phyloP scores from a whole-genome alignment of 1,140 invertebrate genomes.

The Lepidurus packardi region DNA sequence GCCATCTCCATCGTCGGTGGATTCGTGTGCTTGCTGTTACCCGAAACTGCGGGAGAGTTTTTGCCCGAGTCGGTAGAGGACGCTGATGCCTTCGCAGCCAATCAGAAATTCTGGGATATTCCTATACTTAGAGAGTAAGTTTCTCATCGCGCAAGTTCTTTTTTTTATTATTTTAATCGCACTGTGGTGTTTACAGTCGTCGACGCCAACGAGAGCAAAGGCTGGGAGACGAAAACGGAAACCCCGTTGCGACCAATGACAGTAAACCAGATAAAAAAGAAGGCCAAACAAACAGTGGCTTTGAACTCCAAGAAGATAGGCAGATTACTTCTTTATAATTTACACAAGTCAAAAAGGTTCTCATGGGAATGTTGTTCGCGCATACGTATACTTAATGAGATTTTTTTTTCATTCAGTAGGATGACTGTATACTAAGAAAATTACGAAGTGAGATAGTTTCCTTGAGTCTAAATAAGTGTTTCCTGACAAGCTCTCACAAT shows the following conservation, averaged over 20 bases:
- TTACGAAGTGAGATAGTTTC: too few relatives aligned
- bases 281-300: background rate
- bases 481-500: background rate
- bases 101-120: conserved; percentile 21
- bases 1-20: conserved; percentile 38
- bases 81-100: conserved; percentile 36
- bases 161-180: background rate
- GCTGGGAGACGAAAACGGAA: background rate
- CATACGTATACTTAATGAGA: too few relatives aligned
- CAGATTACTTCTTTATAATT: background rate
- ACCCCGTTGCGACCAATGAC: background rate
- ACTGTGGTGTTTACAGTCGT: background rate
- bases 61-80: conserved; percentile 40
- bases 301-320: background rate
- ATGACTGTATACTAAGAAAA: too few relatives aligned
- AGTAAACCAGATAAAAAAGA: background rate
- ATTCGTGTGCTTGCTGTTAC: conserved; percentile 38
- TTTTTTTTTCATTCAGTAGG: too few relatives aligned
- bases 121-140: conserved; percentile 24
- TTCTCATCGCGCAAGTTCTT: background rate
- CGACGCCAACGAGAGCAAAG: background rate
- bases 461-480: too few relatives aligned
- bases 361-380: background rate
- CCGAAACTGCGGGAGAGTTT: conserved; percentile 38
- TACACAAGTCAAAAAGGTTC: background rate